Base-by-base conservation (phyloP, 2,797 vertebrate genomes). In the Streptopelia turtur region DNA sequence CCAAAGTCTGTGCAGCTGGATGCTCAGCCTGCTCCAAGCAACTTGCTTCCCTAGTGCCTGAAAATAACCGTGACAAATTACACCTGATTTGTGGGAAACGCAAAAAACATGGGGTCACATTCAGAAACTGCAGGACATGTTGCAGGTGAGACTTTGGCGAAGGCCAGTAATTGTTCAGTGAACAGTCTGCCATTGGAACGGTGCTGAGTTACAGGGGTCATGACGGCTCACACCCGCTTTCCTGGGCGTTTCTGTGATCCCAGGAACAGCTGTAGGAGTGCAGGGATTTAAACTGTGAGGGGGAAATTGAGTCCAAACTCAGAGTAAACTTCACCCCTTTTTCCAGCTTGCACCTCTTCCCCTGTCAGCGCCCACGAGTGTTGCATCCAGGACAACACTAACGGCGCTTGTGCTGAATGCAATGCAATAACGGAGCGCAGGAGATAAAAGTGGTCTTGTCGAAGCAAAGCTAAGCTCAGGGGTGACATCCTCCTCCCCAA, bases 311-410 rank as follows among this genome's bases (percentile, higher is more conserved):
- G 43, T 39, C n/a, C 12, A 1, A 70, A 59, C 4, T 33, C 66
- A 41, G 35, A 52, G 74, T 25, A 68, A 70, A 71, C 16, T 49
- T 60, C 28, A 33, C 3, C 5, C 8, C 10, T 14, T 81, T 75
- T 69, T 50, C 52, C 89, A 93, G 27, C 52, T 75, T 77, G 63
- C 6, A 55, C 24, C 47, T 37, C 20, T 22, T 81, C 12, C 52
- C n/a, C 10, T 90, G 33, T 15, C n/a, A 60, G 3, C 7, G 21
- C 6, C 10, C 18, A 13, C 0, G 1, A 50, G 31, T 68, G 31
- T 64, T 52, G 10, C 10, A 22, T 55, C 28, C 69, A 63, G 55
- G 53, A 39, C 24, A 81, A 2, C 15, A 16, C 28, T 5, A 35
- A 47, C 0, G 0, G 56, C 9, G 2, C 15, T 74, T 27, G 22